Conservation (phyloP, 2,113 vertebrate species). For the Phalacrocorax aristotelis region DNA sequence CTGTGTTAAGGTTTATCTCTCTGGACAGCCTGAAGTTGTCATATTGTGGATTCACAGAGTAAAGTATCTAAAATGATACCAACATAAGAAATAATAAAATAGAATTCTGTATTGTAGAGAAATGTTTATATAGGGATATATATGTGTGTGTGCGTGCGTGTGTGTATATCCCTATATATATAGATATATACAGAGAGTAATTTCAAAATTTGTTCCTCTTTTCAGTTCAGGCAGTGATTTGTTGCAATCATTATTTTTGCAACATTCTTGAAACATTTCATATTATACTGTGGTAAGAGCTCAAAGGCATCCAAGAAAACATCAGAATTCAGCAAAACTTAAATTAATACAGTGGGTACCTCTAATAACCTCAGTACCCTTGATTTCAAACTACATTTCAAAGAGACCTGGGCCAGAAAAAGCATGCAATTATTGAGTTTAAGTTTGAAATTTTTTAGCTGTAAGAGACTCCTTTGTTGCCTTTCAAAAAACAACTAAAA, state of each 20-base stretch:
- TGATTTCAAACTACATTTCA: neutral
- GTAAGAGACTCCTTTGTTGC: neutral
- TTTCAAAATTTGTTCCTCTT: neutral
- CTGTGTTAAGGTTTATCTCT: constrained; percentile 37
- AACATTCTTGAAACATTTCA: neutral
- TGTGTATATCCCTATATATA: neutral
- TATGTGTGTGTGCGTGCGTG: neutral
- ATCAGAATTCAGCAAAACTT: neutral
- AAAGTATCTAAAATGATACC: neutral
- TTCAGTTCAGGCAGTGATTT: neutral
- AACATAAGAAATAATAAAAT: constrained; percentile 2
- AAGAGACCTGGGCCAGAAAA: neutral
- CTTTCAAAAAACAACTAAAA: neutral
- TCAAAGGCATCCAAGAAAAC: neutral
- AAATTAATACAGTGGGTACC: neutral
- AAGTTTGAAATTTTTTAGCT: neutral
- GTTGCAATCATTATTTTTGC: neutral
- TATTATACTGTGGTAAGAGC: neutral
- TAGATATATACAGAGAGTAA: neutral
- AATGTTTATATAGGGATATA: constrained; percentile 9
- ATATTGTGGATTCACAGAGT: constrained; percentile 10
- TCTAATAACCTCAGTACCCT: neutral
- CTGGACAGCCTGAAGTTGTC: neutral
- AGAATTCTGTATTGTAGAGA: neutral
- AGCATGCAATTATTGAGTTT: neutral